Evolutionary conservation across 2,888 invertebrate species (phyloP).

Genomic region (Nematopogon swammerdamellus): DNA sequence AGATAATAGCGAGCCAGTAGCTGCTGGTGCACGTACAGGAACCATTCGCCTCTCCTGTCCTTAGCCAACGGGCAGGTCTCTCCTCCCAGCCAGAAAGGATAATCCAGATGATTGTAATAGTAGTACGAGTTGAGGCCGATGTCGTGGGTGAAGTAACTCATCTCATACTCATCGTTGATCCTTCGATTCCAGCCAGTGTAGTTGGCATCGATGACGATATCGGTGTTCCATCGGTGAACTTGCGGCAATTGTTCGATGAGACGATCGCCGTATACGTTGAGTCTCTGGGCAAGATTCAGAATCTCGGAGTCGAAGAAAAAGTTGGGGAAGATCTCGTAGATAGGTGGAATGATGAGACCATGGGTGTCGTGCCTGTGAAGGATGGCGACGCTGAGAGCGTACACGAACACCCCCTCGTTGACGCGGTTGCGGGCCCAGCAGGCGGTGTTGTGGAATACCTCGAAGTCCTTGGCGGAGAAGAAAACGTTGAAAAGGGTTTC

Average conservation of each 20-base stretch:
- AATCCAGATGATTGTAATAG: slow-evolving; percentile 58
- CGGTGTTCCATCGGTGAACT: slow-evolving; percentile 35
- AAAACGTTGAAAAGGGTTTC: slow-evolving; percentile 63
- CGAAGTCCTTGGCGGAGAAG: slow-evolving; percentile 67
- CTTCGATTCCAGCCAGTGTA: slow-evolving; percentile 56
- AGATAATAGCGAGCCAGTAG: slow-evolving; percentile 69
- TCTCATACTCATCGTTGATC: slow-evolving; percentile 48
- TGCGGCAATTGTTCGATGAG: slow-evolving; percentile 27
- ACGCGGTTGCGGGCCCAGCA: slow-evolving; percentile 64
- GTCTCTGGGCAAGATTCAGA: slow-evolving; percentile 62
- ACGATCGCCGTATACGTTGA: slow-evolving; percentile 38
- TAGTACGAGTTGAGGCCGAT: slow-evolving; percentile 64
- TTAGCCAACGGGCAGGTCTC: slow-evolving; percentile 46
- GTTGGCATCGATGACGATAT: slow-evolving; percentile 60
- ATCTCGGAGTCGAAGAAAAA: slow-evolving; percentile 67
- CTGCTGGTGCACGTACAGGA: slow-evolving; percentile 65
- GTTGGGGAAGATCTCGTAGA: slow-evolving; percentile 71
- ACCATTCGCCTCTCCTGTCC: slow-evolving; percentile 62
- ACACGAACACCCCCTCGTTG: slow-evolving; percentile 68
- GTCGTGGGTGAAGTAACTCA: slow-evolving; percentile 73
- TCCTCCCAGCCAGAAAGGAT: slow-evolving; percentile 63
- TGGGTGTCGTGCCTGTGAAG: slow-evolving; percentile 62
- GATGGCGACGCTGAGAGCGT: slow-evolving; percentile 60
- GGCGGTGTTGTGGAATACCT: slow-evolving; percentile 66
- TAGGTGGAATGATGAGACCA: slow-evolving; percentile 64